Conservation (phyloP, 2,797 vertebrate species). For the Yasuhikotakia modesta region DNA sequence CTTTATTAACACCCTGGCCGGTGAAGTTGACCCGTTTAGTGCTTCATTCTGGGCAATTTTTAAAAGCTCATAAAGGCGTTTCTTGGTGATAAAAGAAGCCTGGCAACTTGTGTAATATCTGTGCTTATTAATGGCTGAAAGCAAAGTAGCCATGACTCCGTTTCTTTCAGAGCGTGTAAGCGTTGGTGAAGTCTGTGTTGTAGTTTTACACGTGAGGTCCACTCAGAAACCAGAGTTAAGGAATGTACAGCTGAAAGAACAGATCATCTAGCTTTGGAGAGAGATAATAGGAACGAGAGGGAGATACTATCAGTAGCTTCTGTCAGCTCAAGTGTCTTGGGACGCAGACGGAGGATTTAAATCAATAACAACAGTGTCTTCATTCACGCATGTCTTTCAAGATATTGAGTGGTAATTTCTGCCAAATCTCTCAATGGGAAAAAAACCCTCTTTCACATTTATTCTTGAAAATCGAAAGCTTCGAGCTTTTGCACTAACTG, state of each 20-base stretch:
- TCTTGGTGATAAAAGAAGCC: background rate
- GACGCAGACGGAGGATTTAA: constrained; percentile 34
- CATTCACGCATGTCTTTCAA: constrained; percentile 12
- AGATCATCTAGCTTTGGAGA: constrained; percentile 5
- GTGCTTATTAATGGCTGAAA: background rate
- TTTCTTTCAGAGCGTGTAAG: background rate
- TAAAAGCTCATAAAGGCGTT: background rate
- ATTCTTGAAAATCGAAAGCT: constrained; percentile 14
- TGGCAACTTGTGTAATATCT: background rate
- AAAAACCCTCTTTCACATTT: constrained; percentile 11
- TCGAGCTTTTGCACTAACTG: constrained; percentile 10
- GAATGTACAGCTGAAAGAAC: background rate
- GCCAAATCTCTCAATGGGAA: constrained; percentile 21
- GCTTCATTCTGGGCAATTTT: background rate
- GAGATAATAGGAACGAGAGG: background rate
- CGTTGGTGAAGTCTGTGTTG: constrained; percentile 10
- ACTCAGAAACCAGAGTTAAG: background rate
- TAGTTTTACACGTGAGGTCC: background rate
- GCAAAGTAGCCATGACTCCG: background rate
- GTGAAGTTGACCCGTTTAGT: background rate
- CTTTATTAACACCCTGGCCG: background rate
- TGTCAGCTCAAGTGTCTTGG: constrained; percentile 33
- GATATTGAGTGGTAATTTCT: constrained; percentile 34
- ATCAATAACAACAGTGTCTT: constrained; percentile 49
- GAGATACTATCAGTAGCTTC: constrained; percentile 41